A percentile compares a stretch with the other conserved stretches of the same genome.
phyloP scores from a whole-genome alignment of 35 echinoderm and acorn worm species.

The Strongylocentrotus purpuratus region DNA sequence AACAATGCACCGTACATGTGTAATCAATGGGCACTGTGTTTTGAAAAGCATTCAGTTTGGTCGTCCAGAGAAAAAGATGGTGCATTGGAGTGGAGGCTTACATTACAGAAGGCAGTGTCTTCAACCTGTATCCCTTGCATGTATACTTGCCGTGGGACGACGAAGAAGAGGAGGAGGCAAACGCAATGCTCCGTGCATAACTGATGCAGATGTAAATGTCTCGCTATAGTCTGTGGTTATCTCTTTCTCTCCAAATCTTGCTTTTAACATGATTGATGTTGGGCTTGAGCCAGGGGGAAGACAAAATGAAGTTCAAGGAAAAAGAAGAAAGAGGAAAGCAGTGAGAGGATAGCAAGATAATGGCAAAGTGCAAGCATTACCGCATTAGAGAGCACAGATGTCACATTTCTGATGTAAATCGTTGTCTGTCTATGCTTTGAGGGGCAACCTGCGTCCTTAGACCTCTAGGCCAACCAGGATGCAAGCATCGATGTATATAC shows the following conservation, averaged over 20 bases:
- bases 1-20: background rate
- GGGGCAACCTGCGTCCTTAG: background rate
- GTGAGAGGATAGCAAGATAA: background rate
- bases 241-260: conserved; percentile 16
- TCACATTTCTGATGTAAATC: conserved; percentile 41
- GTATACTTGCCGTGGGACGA: background rate
- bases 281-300: background rate
- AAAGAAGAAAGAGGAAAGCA: conserved; percentile 18
- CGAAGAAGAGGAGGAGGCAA: background rate
- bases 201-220: conserved; percentile 40
- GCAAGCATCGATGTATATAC: background rate
- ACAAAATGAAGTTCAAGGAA: background rate
- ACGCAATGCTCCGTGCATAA: conserved; percentile 33
- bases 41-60: background rate
- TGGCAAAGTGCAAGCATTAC: conserved; percentile 47
- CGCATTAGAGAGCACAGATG: conserved; percentile 42
- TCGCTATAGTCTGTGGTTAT: conserved; percentile 13
- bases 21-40: background rate
- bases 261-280: conserved; percentile 44
- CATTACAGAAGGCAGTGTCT: background rate
- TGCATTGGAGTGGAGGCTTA: background rate
- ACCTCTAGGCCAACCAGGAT: background rate
- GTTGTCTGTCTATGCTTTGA: conserved; percentile 24
- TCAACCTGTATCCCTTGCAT: background rate
- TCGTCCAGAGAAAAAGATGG: conserved; percentile 5